Base-by-base conservation (phyloP, 2,797 vertebrate species). In the Dendrocincla tyrannina region DNA sequence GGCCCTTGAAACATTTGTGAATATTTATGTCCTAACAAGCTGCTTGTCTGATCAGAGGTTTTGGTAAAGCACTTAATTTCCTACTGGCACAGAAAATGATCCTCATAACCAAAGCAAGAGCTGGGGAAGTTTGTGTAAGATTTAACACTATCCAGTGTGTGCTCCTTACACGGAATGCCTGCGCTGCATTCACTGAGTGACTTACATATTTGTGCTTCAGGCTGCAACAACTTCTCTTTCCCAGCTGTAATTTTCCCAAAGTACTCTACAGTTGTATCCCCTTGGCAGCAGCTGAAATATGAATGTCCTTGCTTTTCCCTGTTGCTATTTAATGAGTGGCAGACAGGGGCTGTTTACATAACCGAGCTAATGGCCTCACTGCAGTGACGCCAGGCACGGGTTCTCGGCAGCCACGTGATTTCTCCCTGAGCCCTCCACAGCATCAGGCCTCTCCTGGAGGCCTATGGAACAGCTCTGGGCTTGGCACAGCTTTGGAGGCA, bases 391-490 rank as follows among this genome's bases (percentile, higher is more conserved):
- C 85, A 35, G 59, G 78, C 81, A 5, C 3, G 3, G 10, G 2
- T 56, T 87, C 66, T 49, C 1, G 1, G 17, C 56, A 75, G 2
- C 7, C 35, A 9, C 2, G 41, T 50, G 82, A 14, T 80, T 60
- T 42, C 42, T 33, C 17, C 22, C 30, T 0, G 4, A 44, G 56
- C 35, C 14, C 7, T 4, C 3, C 30, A 3, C 47, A 32, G 50
- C 55, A 10, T 4, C 80, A 3, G 19, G 58, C 17, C 53, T 28
- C n/a, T 50, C 47, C 58, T 1, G 3, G 33, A 30, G 58, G 25
- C 60, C 33, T 39, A 3, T 0, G 0, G 24, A 20, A 60, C 69
- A 1, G 5, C 13, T 64, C n/a, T 1, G 32, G 33, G 82, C 72
- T 3, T 25, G 74, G 77, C 87, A 39, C 69, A 13, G 94, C 74